Evolutionary conservation across 2,888 invertebrate genomes (phyloP), one percentile per base, ranked within the genome.

Genomic region (Heliconius ethilla): DNA sequence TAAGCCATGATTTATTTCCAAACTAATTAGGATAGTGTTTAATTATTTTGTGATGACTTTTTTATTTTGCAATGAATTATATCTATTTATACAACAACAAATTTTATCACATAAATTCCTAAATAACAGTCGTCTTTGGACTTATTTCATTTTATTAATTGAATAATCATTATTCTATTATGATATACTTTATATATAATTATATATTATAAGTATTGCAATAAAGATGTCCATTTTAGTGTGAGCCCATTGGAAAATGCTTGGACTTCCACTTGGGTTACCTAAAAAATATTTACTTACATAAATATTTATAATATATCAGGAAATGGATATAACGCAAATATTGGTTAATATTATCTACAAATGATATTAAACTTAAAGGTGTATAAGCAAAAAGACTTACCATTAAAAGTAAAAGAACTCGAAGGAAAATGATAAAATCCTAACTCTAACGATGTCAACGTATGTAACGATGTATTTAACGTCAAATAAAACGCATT

Each of bases 231-330:
- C 92, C 92, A 88, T 86, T 88, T 87, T 91, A 89, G 88, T 87
- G 86, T 87, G 87, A 88, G 89, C 89, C 91, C 92, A 89, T 91
- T 88, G 89, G 88, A 89, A 89, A 89, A 88, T 87, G 88, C 91
- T 91, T 89, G 93, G 87, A 91, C 93, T 90, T 93, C 94, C 94
- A 88, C 92, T 94, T 91, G 94, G 93, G 88, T 94, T 94, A 94
- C 94, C 94, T 94, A 94, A 90, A 94, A 94, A 93, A 93, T 88
- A 92, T 91, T 88, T 84, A 86, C 88, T 86, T 87, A 83, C 86
- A 90, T 92, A 91, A 92, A 91, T 90, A 91, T 87, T 82, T 72
- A 72, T 81, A 79, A 75, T 69, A 78, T 73, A 77, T 66, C 66
- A 75, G 67, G 65, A 77, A 67, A 74, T 70, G 55, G 55, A 76